These are phyloP conservation scores for Notothenia coriiceps DNA, from an alignment of 2,113 vertebrate species.

Conservation along the genomic window DNA sequence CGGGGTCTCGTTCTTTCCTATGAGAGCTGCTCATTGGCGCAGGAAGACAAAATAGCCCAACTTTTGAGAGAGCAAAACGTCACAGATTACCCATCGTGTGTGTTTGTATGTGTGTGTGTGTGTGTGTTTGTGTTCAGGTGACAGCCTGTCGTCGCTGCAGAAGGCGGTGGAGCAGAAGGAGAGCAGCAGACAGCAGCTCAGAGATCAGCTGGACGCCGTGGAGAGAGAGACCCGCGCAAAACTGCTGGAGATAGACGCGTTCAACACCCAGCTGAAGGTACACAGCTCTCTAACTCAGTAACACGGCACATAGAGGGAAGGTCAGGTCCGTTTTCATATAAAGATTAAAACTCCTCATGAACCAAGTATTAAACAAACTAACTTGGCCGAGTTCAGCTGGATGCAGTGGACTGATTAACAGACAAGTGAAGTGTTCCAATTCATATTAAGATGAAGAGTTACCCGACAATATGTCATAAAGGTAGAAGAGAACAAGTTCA, in stretches of 20 bases:
- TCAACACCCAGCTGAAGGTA: constrained; percentile 99
- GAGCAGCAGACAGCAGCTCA: constrained; percentile 89
- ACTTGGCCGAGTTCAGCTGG: background rate
- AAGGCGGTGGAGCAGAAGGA: constrained; percentile 96
- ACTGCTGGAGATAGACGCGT: constrained; percentile 96
- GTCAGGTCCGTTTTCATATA: background rate
- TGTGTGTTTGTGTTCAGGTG: constrained; percentile 86
- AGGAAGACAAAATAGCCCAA: no score
- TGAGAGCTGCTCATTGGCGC: no score
- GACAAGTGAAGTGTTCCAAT: background rate
- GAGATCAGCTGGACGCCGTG: constrained; percentile 93
- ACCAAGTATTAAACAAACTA: background rate
- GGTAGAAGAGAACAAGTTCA: background rate
- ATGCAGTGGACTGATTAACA: background rate
- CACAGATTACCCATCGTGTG: no score
- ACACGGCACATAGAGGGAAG: background rate
- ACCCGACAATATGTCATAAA: background rate
- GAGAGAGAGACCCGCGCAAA: constrained; percentile 96
- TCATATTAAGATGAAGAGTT: background rate
- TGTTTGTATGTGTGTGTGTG: no score
- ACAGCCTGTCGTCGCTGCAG: constrained; percentile 93
- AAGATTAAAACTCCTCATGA: background rate
- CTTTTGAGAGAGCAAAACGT: no score
- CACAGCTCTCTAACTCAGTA: background rate
- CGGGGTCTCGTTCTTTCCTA: no score